Conservation (phyloP, 2,888 invertebrate genomes). For the Oxycera nigricornis region DNA sequence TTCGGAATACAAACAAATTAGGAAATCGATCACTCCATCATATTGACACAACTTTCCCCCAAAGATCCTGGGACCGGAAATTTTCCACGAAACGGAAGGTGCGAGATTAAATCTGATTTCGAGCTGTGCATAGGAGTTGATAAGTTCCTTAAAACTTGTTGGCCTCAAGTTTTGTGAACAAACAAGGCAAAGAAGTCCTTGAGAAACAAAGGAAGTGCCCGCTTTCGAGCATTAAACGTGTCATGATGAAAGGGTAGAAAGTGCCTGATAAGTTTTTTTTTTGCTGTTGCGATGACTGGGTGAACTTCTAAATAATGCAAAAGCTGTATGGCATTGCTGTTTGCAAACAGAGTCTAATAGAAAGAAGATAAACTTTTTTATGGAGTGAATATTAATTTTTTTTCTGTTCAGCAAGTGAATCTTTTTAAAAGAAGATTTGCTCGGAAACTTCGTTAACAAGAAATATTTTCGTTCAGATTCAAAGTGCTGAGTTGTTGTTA, state of each 20-base stretch:
- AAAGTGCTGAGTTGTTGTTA: no score
- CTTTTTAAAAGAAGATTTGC: no score
- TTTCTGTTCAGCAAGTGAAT: no score
- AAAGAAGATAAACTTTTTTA: background rate
- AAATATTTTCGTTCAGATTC: no score
- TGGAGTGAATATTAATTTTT: background rate
- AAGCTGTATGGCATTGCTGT: background rate
- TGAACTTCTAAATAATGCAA: background rate
- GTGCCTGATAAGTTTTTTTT: background rate
- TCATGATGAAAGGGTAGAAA: background rate
- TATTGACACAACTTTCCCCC: slow-evolving; percentile 7
- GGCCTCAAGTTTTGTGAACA: background rate
- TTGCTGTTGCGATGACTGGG: background rate
- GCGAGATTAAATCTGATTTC: slow-evolving; percentile 11
- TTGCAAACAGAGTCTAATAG: background rate
- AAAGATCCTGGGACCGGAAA: slow-evolving; percentile 12
- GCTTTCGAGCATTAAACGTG: slow-evolving; percentile 2
- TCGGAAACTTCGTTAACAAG: no score
- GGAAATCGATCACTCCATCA: slow-evolving; percentile 14
- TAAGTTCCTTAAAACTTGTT: slow-evolving; percentile 9
- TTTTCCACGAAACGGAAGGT: slow-evolving; percentile 20
- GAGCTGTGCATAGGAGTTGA: background rate
- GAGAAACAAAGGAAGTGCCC: background rate
- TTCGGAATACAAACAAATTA: slow-evolving; percentile 18
- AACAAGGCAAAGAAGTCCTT: background rate